phyloP scores from a whole-genome alignment of 1,140 invertebrate genomes.

The Drosophila bipectinata region DNA sequence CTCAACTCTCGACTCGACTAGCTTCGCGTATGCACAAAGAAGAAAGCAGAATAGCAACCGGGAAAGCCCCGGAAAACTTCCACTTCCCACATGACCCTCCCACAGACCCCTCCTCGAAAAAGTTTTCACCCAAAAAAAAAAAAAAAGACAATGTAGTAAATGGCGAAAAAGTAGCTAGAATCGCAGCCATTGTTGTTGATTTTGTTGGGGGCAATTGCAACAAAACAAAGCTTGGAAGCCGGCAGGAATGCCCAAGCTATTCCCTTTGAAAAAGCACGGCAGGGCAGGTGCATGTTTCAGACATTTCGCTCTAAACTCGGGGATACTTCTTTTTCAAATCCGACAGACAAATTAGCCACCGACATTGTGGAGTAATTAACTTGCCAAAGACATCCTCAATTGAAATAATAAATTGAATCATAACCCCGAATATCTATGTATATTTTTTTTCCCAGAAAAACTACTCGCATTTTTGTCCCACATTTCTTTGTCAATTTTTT shows the following conservation, averaged over 20 bases:
- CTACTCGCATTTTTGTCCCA: background rate
- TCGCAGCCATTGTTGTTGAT: slow-evolving; percentile 33
- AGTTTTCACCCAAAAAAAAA: background rate
- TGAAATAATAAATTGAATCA: no score
- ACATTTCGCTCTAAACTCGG: background rate
- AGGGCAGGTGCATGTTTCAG: background rate
- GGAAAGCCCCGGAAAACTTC: slow-evolving; percentile 15
- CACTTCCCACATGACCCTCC: slow-evolving; percentile 8
- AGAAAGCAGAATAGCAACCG: slow-evolving; percentile 2
- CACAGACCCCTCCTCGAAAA: background rate
- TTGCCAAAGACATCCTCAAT: no score
- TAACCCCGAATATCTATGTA: background rate
- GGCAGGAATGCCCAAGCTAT: slow-evolving; percentile 24
- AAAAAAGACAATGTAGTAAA: slow-evolving; percentile 41
- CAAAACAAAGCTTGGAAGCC: slow-evolving; percentile 34
- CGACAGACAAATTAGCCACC: background rate
- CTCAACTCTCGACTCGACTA: slow-evolving; percentile 15
- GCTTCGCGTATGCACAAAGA: slow-evolving; percentile 30
- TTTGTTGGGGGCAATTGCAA: slow-evolving; percentile 43
- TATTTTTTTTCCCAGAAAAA: background rate
- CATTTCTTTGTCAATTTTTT: background rate
- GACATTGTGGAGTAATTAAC: background rate
- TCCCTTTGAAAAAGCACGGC: background rate
- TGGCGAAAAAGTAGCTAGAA: slow-evolving; percentile 45
- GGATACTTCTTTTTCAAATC: background rate